These are phyloP conservation scores for Isurus oxyrinchus DNA, from an alignment of 2,113 vertebrate genomes.

Conservation along the genomic window DNA sequence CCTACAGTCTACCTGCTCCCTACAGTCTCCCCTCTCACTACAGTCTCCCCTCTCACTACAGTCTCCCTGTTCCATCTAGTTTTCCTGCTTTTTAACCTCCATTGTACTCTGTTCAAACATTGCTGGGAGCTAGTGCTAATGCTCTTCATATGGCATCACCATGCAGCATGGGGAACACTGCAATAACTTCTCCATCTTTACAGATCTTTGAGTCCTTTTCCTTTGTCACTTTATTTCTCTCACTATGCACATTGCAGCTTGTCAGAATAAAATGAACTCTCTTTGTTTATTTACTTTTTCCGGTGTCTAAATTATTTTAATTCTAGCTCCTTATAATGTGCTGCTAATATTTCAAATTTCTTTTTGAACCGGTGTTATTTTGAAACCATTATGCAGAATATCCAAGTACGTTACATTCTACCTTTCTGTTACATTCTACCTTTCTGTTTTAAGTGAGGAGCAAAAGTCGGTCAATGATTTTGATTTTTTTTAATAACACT, in stretches of 20 bases:
- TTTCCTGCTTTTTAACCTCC: too few relatives aligned
- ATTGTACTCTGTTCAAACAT: too few relatives aligned
- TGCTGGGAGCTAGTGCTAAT: too few relatives aligned
- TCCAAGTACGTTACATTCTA: not conserved
- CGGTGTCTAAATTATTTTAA: not conserved
- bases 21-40: too few relatives aligned
- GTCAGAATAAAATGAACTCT: not conserved
- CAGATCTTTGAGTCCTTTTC: not conserved
- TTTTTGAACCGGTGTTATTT: not conserved
- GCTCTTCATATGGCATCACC: too few relatives aligned
- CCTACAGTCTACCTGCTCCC: too few relatives aligned
- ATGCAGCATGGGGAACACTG: too few relatives aligned
- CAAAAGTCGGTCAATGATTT: not conserved
- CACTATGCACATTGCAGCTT: not conserved
- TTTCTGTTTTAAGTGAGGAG: not conserved
- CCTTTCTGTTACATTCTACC: not conserved
- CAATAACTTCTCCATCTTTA: too few relatives aligned
- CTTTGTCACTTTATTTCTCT: too few relatives aligned
- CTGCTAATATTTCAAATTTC: not conserved
- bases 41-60: too few relatives aligned
- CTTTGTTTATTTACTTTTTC: not conserved
- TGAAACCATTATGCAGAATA: too few relatives aligned
- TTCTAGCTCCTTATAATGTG: not conserved
- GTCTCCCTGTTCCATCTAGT: too few relatives aligned
- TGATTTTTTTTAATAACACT: not conserved